phyloP scores from a whole-genome alignment of 2,797 vertebrate genomes.

The Centropyge bicolor region DNA sequence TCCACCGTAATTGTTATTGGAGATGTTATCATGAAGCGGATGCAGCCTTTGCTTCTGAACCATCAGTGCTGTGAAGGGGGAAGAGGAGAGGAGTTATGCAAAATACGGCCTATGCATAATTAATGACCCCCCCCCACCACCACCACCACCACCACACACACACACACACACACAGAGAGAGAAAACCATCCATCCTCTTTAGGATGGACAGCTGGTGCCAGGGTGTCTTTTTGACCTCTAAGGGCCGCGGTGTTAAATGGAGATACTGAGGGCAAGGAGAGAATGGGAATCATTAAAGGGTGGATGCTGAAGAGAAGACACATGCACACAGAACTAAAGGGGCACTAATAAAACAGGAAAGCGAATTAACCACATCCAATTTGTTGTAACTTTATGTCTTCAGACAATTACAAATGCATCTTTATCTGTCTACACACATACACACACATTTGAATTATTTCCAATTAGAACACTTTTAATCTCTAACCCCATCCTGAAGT shows the following conservation, averaged over 20 bases:
- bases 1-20: slow-evolving; percentile 89
- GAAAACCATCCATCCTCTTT: slow-evolving; percentile 58
- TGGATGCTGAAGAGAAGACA: slow-evolving; percentile 16
- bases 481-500: no score
- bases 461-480: neutral
- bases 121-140: slow-evolving; percentile 75
- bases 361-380: neutral
- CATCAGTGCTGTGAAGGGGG: slow-evolving; percentile 76
- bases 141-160: no score
- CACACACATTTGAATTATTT: neutral
- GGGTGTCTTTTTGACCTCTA: slow-evolving; percentile 77
- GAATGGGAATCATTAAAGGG: slow-evolving; percentile 58
- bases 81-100: slow-evolving; percentile 74
- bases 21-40: slow-evolving; percentile 87
- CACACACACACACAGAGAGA: slow-evolving; percentile 5
- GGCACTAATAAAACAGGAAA: neutral
- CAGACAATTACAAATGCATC: neutral
- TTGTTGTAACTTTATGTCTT: neutral
- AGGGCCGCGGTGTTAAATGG: slow-evolving; percentile 72
- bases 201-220: slow-evolving; percentile 80
- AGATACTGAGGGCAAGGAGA: slow-evolving; percentile 56
- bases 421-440: neutral
- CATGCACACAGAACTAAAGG: neutral
- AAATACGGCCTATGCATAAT: slow-evolving; percentile 82
- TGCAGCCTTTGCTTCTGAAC: slow-evolving; percentile 76